Percentiles rank a stretch among this genome's conserved stretches.
These are phyloP conservation scores for Micromesistius poutassou DNA, from an alignment of 2,797 vertebrate genomes.

Conservation along the genomic window DNA sequence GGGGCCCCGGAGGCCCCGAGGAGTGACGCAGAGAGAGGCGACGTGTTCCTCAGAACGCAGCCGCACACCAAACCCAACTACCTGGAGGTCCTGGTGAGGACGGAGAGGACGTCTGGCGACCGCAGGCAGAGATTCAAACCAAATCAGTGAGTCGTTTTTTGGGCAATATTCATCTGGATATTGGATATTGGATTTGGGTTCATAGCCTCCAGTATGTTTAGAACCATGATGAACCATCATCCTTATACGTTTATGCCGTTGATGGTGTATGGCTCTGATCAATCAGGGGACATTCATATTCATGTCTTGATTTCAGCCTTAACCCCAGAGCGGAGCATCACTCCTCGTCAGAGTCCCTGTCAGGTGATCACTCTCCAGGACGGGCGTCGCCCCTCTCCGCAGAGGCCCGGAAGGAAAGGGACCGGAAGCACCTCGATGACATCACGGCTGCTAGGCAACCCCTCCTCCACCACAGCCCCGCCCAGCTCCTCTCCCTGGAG, in stretches of 20 bases:
- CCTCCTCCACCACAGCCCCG: constrained; percentile 79
- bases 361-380: constrained; percentile 60
- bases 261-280: background rate
- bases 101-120: constrained; percentile 60
- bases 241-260: background rate
- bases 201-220: background rate
- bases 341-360: constrained; percentile 60
- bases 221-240: background rate
- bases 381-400: constrained; percentile 57
- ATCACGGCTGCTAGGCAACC: constrained; percentile 86
- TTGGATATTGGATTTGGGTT: background rate
- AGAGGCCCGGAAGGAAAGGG: constrained; percentile 71
- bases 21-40: constrained; percentile 26
- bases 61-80: constrained; percentile 75
- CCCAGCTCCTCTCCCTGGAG: constrained; percentile 79
- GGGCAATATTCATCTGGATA: background rate
- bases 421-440: constrained; percentile 88
- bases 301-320: constrained; percentile 63
- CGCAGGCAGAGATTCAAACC: constrained; percentile 79
- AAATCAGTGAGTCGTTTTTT: constrained; percentile 79
- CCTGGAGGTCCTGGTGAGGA: constrained; percentile 78
- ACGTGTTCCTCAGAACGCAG: constrained; percentile 52
- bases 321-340: constrained; percentile 49
- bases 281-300: background rate
- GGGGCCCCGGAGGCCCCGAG: constrained; percentile 36